Percentiles rank a stretch among this genome's conserved stretches.
phyloP scores from a whole-genome alignment of 2,797 vertebrate species.

The Pampus argenteus region DNA sequence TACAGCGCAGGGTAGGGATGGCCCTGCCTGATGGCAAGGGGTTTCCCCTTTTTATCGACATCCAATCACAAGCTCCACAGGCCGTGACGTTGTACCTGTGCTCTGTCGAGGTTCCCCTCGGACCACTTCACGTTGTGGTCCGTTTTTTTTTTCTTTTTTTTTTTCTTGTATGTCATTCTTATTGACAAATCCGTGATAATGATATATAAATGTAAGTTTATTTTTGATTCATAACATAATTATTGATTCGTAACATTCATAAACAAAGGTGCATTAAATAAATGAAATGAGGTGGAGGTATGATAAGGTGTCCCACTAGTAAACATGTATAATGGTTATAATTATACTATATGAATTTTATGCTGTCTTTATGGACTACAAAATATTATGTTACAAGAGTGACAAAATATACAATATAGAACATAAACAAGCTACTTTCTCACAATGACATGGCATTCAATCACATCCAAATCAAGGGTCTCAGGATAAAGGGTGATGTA shows the following conservation, averaged over 20 bases:
- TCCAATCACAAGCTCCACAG: constrained; percentile 67
- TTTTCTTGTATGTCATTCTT: not conserved
- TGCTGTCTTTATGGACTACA: not conserved
- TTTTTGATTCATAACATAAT: no score
- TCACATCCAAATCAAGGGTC: no score
- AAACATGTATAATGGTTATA: not conserved
- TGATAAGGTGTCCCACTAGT: no score
- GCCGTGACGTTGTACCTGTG: constrained; percentile 56
- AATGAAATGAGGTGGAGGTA: not conserved
- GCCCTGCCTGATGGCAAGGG: constrained; percentile 46
- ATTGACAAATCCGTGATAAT: not conserved
- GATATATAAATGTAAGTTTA: not conserved
- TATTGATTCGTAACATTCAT: no score
- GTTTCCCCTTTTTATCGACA: constrained; percentile 64
- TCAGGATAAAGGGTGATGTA: no score
- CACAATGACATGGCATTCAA: no score
- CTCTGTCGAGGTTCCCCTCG: constrained; percentile 54
- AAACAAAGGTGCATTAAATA: not conserved
- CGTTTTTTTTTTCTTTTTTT: not conserved
- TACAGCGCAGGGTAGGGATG: constrained; percentile 42
- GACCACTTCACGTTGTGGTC: not conserved
- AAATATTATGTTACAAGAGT: not conserved
- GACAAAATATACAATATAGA: not conserved
- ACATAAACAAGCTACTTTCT: not conserved
- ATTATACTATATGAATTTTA: not conserved